Percentiles rank a stretch among this genome's conserved stretches.
Conservation (phyloP, 2,888 invertebrate genomes). For the Spatulosminthurus flaviceps region DNA sequence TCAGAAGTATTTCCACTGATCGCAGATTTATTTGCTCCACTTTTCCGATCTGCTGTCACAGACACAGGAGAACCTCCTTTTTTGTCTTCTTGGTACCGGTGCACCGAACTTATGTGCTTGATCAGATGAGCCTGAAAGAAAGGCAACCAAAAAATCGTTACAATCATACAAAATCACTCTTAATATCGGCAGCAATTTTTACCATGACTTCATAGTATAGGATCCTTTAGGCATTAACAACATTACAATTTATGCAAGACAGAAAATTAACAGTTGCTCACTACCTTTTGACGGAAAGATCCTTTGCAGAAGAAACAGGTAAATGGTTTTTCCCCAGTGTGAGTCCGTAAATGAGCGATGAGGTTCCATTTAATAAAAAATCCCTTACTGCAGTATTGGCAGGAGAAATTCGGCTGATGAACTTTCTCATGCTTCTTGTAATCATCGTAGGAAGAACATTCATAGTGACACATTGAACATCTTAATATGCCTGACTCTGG, state of each 20-base stretch:
- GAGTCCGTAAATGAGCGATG: constrained; percentile 63
- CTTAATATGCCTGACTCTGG: constrained; percentile 61
- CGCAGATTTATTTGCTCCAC: constrained; percentile 16
- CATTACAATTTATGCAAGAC: too few relatives aligned
- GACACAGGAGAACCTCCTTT: constrained; percentile 50
- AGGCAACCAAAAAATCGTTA: constrained; percentile 5
- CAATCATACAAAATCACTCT: background rate
- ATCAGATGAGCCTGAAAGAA: constrained; percentile 61
- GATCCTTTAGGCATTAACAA: too few relatives aligned
- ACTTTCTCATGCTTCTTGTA: constrained; percentile 64
- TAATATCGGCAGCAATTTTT: constrained; percentile 4
- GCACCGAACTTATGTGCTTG: constrained; percentile 63
- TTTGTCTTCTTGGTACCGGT: constrained; percentile 63
- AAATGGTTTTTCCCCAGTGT: constrained; percentile 63
- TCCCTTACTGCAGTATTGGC: constrained; percentile 63
- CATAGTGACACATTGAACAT: constrained; percentile 64
- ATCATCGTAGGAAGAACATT: constrained; percentile 63
- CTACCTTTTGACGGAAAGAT: constrained; percentile 63
- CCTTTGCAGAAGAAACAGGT: constrained; percentile 64
- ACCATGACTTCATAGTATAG: too few relatives aligned
- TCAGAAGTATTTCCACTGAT: constrained; percentile 46
- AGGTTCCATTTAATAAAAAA: constrained; percentile 64
- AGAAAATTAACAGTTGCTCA: too few relatives aligned
- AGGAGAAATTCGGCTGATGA: constrained; percentile 63
- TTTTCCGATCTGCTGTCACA: constrained; percentile 37